These are phyloP conservation scores for Melanocharis versteri DNA, from an alignment of 2,113 vertebrate species.

Conservation along the genomic window DNA sequence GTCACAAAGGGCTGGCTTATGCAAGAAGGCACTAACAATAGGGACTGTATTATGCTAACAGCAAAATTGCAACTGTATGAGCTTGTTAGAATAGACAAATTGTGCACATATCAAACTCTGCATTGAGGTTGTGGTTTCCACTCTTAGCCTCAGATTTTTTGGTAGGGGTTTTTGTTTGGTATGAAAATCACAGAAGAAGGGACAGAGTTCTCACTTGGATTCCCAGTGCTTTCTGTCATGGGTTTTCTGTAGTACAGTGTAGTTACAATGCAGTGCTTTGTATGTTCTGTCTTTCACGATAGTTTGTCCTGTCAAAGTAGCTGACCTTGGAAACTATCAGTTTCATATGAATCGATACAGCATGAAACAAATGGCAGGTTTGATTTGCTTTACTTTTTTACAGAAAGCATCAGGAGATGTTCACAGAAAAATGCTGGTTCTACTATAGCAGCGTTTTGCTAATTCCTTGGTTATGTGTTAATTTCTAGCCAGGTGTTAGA, in stretches of 20 bases:
- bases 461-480: background rate
- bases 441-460: background rate
- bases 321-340: background rate
- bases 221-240: background rate
- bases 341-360: background rate
- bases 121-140: background rate
- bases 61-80: background rate
- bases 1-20: background rate
- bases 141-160: background rate
- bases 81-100: background rate
- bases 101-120: background rate
- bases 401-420: background rate
- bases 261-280: background rate
- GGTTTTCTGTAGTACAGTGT: background rate
- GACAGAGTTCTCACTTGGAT: background rate
- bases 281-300: background rate
- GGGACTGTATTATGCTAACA: background rate
- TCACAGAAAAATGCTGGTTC: background rate
- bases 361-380: background rate
- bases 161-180: rapidly evolving
- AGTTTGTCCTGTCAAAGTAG: background rate
- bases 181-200: background rate
- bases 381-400: background rate
- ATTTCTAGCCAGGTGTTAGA: background rate
- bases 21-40: background rate